A percentile compares a stretch with the other conserved stretches of the same genome.
These are phyloP conservation scores for Volucella bombylans DNA, from an alignment of 2,888 invertebrate genomes.

Conservation along the genomic window DNA sequence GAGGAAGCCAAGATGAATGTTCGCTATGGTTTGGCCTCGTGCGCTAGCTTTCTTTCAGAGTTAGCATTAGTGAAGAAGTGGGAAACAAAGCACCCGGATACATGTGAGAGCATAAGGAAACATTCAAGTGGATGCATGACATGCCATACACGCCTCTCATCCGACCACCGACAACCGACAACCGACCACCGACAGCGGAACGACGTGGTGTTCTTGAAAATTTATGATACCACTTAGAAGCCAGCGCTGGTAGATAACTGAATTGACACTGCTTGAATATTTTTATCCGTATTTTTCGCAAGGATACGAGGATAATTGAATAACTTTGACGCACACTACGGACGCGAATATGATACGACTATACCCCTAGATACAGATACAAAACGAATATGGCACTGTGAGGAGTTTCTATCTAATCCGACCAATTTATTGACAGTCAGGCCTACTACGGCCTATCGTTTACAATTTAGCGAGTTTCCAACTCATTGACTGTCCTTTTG, in stretches of 20 bases:
- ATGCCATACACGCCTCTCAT: neutral
- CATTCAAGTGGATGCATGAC: too few relatives aligned
- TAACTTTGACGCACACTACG: slow-evolving; percentile 18
- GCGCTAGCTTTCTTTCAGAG: slow-evolving; percentile 17
- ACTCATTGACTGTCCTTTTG: slow-evolving; percentile 2
- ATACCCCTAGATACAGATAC: neutral
- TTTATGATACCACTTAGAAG: slow-evolving; percentile 52
- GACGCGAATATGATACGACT: neutral
- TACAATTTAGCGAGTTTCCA: neutral
- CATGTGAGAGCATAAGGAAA: too few relatives aligned
- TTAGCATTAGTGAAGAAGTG: slow-evolving; percentile 53
- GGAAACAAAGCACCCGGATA: slow-evolving; percentile 46
- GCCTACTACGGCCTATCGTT: neutral
- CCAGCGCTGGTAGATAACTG: slow-evolving; percentile 46
- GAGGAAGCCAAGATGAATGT: slow-evolving; percentile 48
- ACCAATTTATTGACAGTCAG: slow-evolving; percentile 41
- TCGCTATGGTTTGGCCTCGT: slow-evolving; percentile 32
- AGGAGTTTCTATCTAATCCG: slow-evolving; percentile 37
- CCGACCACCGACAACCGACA: too few relatives aligned
- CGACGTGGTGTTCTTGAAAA: slow-evolving; percentile 14
- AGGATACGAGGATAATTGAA: slow-evolving; percentile 42
- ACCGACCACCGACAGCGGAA: too few relatives aligned
- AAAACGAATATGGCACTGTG: neutral
- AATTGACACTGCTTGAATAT: slow-evolving; percentile 60
- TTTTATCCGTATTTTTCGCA: slow-evolving; percentile 17